Evolutionary conservation across 2,797 vertebrate genomes (phyloP).

Genomic region (Glossophaga mutica): DNA sequence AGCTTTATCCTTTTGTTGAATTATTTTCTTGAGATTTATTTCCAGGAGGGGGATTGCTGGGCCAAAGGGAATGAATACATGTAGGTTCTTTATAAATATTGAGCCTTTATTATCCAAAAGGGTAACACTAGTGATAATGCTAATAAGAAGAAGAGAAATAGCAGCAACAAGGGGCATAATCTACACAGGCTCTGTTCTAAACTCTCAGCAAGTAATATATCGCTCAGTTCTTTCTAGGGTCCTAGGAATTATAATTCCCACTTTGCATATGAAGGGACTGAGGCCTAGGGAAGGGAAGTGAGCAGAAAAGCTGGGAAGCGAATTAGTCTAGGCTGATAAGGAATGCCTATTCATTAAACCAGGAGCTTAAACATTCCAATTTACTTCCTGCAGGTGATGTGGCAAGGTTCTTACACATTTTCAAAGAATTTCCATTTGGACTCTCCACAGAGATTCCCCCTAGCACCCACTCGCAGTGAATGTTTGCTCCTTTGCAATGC

Average conservation of each 20-base stretch:
- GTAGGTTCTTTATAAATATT: neutral
- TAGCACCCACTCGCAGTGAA: neutral
- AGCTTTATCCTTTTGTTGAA: slow-evolving; percentile 34
- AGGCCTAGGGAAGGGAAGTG: neutral
- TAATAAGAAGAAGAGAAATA: neutral
- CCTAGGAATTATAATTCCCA: neutral
- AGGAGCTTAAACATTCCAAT: neutral
- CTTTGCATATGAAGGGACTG: neutral
- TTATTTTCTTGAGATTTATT: slow-evolving; percentile 57
- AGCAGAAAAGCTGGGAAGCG: neutral
- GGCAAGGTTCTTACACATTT: neutral
- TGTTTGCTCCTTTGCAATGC: neutral
- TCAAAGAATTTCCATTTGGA: neutral
- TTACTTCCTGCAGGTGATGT: neutral
- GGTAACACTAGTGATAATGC: neutral
- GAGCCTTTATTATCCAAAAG: neutral
- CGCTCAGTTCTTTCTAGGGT: neutral
- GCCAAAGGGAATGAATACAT: neutral
- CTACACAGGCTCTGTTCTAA: neutral
- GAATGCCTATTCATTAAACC: neutral
- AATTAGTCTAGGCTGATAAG: neutral
- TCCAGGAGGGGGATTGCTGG: slow-evolving; percentile 4
- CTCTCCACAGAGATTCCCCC: neutral
- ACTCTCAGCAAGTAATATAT: neutral
- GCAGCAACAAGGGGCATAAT: neutral